Conservation (phyloP, 2,888 invertebrate genomes). For the Ophion slaviceki region DNA sequence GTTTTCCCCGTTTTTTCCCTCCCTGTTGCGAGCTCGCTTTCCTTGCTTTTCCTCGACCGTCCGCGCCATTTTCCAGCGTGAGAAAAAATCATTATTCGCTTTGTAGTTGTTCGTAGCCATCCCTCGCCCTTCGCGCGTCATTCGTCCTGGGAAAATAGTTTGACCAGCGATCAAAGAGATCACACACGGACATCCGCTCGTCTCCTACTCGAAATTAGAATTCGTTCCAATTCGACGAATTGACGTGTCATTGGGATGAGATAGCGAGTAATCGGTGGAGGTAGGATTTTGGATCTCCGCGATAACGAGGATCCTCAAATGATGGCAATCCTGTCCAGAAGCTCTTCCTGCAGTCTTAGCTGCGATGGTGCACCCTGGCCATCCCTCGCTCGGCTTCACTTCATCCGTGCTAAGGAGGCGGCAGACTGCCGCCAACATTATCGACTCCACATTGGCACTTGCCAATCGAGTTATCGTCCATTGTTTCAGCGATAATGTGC, state of each 20-base stretch:
- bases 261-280: too few species aligned
- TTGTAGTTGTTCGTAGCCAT: neutral
- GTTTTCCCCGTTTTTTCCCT: conserved; percentile 48
- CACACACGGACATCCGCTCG: neutral
- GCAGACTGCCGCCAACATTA: conserved; percentile 70
- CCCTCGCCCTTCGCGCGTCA: neutral
- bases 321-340: too few species aligned
- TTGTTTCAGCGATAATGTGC: conserved; percentile 76
- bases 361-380: neutral
- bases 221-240: too few species aligned
- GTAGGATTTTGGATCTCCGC: too few species aligned
- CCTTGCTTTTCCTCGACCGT: conserved; percentile 1
- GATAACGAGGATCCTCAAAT: too few species aligned
- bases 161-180: conserved; percentile 32
- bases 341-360: too few species aligned
- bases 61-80: neutral
- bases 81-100: conserved; percentile 43
- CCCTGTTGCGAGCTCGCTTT: neutral
- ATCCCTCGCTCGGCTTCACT: neutral
- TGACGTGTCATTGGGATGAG: too few species aligned
- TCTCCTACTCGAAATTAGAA: neutral
- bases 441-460: conserved; percentile 78
- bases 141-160: conserved; percentile 11
- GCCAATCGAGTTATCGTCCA: conserved; percentile 80
- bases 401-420: conserved; percentile 71